phyloP scores from a whole-genome alignment of 2,113 vertebrate species.

The Uria aalge region DNA sequence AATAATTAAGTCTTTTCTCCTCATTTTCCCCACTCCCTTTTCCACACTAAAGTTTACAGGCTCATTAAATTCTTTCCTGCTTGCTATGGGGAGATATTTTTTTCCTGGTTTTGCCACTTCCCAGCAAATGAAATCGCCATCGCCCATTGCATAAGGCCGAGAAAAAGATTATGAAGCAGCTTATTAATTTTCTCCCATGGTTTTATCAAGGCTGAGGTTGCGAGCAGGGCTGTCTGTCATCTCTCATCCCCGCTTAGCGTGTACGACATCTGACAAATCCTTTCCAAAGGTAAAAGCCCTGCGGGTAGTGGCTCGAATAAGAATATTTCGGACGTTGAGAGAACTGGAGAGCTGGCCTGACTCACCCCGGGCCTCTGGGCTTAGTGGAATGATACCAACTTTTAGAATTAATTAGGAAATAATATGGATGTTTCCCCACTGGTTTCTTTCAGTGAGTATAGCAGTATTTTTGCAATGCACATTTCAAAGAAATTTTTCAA shows the following conservation, averaged over 20 bases:
- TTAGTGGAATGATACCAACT: background rate
- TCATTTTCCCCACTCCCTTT: background rate
- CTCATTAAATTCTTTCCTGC: background rate
- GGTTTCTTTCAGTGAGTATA: background rate
- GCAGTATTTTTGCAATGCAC: background rate
- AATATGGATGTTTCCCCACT: background rate
- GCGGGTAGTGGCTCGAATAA: background rate
- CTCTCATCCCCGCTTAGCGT: background rate
- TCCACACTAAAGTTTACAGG: background rate
- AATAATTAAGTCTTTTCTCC: background rate
- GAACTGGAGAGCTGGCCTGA: background rate
- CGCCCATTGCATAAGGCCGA: background rate
- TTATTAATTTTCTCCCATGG: background rate
- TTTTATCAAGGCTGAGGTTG: background rate
- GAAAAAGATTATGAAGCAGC: background rate
- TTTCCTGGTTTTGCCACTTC: background rate
- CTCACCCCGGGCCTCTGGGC: background rate
- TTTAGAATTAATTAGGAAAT: background rate
- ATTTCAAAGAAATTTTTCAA: background rate
- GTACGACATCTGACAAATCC: background rate
- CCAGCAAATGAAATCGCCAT: background rate
- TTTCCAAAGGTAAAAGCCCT: background rate
- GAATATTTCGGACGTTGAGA: accelerated
- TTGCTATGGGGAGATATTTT: background rate
- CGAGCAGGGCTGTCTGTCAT: background rate